These are phyloP conservation scores for Clavelina lepadiformis DNA, from an alignment of 23 tunicate species.

Conservation along the genomic window DNA sequence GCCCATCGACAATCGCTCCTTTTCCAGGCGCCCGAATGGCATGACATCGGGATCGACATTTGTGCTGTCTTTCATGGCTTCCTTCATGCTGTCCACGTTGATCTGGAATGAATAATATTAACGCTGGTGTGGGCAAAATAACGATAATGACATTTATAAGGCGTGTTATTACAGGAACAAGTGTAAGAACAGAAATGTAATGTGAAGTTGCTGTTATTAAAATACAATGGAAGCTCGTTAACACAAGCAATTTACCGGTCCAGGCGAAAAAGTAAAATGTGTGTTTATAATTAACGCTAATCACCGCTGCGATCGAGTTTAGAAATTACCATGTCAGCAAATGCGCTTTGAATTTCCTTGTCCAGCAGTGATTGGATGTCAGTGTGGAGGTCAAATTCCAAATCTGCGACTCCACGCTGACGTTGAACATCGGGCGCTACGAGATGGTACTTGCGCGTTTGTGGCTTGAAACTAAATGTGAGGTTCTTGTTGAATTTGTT, in stretches of 20 bases:
- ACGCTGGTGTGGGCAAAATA: no score
- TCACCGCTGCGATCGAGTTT: background rate
- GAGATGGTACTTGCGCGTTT: conserved; percentile 86
- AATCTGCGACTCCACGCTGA: conserved; percentile 80
- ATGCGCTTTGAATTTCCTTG: conserved; percentile 52
- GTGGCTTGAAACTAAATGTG: conserved; percentile 90
- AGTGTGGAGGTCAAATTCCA: conserved; percentile 90
- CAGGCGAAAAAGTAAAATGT: no score
- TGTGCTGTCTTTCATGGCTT: conserved; percentile 88
- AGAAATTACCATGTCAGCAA: conserved; percentile 65
- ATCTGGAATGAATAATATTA: conserved; percentile 61
- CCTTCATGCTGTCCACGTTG: conserved; percentile 86
- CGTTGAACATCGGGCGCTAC: conserved; percentile 88
- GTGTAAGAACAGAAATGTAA: no score
- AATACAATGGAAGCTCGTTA: no score
- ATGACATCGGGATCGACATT: conserved; percentile 89
- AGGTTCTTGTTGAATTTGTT: no score
- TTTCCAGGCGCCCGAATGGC: conserved; percentile 93
- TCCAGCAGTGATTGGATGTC: conserved; percentile 66
- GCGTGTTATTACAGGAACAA: no score
- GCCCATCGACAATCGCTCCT: conserved; percentile 55
- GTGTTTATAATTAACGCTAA: no score
- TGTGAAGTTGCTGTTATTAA: no score
- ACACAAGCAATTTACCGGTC: no score
- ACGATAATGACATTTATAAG: no score